These are phyloP conservation scores for Bicyclus anynana DNA, from an alignment of 1,140 invertebrate species.

Conservation along the genomic window DNA sequence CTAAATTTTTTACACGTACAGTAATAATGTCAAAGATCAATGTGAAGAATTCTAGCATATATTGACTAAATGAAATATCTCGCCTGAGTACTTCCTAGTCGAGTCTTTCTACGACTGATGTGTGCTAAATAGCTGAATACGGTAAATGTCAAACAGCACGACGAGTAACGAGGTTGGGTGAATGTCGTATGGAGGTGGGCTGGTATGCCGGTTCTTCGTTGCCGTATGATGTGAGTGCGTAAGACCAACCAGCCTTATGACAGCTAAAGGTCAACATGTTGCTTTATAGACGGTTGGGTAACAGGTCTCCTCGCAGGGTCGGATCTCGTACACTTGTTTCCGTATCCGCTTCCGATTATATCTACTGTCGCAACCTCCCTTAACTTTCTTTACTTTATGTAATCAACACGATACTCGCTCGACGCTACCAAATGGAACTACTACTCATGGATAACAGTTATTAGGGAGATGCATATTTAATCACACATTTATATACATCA, in stretches of 20 bases:
- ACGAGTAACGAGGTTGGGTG: slow-evolving; percentile 40
- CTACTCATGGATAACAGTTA: too few relatives aligned
- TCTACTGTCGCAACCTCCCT: slow-evolving; percentile 28
- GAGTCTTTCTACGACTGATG: slow-evolving; percentile 11
- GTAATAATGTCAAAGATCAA: slow-evolving; percentile 14
- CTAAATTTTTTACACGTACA: too few relatives aligned
- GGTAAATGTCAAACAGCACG: slow-evolving; percentile 39
- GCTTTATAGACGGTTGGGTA: slow-evolving; percentile 54
- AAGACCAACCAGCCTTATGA: slow-evolving; percentile 28
- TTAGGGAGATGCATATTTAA: too few relatives aligned
- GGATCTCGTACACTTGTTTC: slow-evolving; percentile 46
- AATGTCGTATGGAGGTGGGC: slow-evolving; percentile 43
- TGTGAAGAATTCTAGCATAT: slow-evolving; percentile 2
- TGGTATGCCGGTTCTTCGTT: slow-evolving; percentile 21
- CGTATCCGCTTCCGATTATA: slow-evolving; percentile 59
- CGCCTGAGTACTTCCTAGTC: slow-evolving; percentile 16
- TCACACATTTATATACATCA: too few relatives aligned
- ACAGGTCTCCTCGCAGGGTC: slow-evolving; percentile 56
- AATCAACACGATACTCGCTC: slow-evolving; percentile 9
- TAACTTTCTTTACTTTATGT: slow-evolving; percentile 58
- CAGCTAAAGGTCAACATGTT: slow-evolving; percentile 52
- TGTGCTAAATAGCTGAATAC: slow-evolving; percentile 23
- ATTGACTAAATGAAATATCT: slow-evolving; percentile 1
- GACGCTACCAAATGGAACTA: slow-evolving; percentile 11
- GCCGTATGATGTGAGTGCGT: slow-evolving; percentile 26